phyloP scores from a whole-genome alignment of 1,140 invertebrate genomes.

The Euwallacea fornicatus region DNA sequence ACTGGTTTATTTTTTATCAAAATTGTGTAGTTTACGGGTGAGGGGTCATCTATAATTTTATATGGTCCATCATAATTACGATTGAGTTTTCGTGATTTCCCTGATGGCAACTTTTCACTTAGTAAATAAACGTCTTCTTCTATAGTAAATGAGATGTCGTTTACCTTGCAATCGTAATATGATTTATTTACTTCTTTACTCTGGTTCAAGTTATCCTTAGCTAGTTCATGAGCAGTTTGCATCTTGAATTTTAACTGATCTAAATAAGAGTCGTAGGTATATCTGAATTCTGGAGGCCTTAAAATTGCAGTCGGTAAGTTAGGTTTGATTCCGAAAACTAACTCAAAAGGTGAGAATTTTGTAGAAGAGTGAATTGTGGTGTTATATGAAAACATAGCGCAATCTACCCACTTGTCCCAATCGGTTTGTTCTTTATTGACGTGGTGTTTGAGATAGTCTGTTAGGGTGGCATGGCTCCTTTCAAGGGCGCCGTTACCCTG shows the following conservation, averaged over 20 bases:
- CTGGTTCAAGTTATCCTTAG: too few relatives aligned
- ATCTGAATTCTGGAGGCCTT: constrained; percentile 22
- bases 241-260: background rate
- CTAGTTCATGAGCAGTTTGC: too few relatives aligned
- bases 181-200: too few relatives aligned
- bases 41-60: too few relatives aligned
- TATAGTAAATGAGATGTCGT: too few relatives aligned
- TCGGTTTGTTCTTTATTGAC: constrained; percentile 49
- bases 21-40: too few relatives aligned
- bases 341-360: constrained; percentile 45
- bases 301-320: constrained; percentile 32
- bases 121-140: too few relatives aligned
- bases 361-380: constrained; percentile 44
- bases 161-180: too few relatives aligned
- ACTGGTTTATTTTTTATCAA: too few relatives aligned
- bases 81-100: too few relatives aligned
- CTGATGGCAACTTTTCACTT: too few relatives aligned
- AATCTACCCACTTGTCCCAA: constrained; percentile 51
- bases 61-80: too few relatives aligned
- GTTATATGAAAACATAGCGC: constrained; percentile 53
- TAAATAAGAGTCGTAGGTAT: constrained; percentile 27
- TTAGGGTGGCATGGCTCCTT: constrained; percentile 50
- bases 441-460: constrained; percentile 53
- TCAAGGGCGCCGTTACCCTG: constrained; percentile 51
- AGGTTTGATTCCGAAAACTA: constrained; percentile 44